Evolutionary conservation across 2,113 vertebrate genomes (phyloP).

Genomic region (Chamaea fasciata): DNA sequence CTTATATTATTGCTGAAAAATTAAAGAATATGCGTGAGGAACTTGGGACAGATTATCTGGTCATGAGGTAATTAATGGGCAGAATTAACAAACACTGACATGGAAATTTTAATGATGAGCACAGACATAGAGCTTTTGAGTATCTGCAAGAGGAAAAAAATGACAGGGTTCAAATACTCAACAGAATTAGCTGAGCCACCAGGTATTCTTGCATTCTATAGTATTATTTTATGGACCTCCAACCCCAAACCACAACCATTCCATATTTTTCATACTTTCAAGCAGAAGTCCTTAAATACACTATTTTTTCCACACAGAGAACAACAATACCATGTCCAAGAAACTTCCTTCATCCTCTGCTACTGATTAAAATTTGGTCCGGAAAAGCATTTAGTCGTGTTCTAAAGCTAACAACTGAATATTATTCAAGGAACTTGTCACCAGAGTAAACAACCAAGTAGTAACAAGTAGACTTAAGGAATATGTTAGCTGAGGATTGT

Average conservation of each 20-base stretch:
- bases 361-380: neutral
- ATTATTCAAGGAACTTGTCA: neutral
- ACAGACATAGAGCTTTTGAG: neutral
- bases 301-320: neutral
- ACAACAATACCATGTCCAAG: neutral
- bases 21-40: neutral
- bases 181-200: neutral
- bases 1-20: neutral
- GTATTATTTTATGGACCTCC: neutral
- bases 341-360: neutral
- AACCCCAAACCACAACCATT: neutral
- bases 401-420: neutral
- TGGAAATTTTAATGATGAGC: neutral
- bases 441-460: fast-evolving
- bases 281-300: neutral
- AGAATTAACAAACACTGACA: neutral
- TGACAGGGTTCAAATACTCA: neutral
- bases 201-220: neutral
- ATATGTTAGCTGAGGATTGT: neutral
- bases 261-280: neutral
- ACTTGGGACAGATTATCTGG: neutral
- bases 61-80: neutral
- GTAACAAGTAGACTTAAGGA: neutral
- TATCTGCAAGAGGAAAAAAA: neutral
- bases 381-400: neutral